Evolutionary conservation across 2,113 vertebrate genomes (phyloP).

Genomic region (Carettochelys insculpta): DNA sequence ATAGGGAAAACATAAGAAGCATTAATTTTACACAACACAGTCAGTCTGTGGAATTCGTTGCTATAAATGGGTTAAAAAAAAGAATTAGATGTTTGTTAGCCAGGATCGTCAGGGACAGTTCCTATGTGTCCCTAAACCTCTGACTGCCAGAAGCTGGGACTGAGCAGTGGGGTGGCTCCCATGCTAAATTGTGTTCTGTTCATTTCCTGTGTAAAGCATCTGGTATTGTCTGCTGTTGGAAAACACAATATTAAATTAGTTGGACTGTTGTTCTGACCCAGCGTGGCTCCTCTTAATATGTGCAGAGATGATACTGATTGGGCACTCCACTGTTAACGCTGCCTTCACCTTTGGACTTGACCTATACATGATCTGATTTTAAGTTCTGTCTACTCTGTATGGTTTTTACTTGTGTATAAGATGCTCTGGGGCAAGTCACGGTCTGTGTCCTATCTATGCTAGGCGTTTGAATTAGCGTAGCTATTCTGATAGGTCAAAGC

Average conservation of each 20-base stretch:
- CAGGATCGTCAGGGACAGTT: too few relatives aligned
- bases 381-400: background rate
- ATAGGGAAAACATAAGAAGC: too few relatives aligned
- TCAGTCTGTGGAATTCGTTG: too few relatives aligned
- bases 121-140: too few relatives aligned
- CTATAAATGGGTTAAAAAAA: too few relatives aligned
- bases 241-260: background rate
- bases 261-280: background rate
- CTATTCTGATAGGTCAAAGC: background rate
- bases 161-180: too few relatives aligned
- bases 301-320: background rate
- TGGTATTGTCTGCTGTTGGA: background rate
- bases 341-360: background rate
- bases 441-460: background rate
- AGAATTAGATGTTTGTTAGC: too few relatives aligned
- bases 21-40: too few relatives aligned
- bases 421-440: background rate
- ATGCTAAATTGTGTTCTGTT: background rate
- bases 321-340: background rate
- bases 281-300: background rate
- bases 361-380: background rate
- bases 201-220: background rate
- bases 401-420: background rate
- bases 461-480: background rate
- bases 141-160: too few relatives aligned